Evolutionary conservation across 2,888 invertebrate genomes (phyloP).

Genomic region (Polymixis flavicincta): DNA sequence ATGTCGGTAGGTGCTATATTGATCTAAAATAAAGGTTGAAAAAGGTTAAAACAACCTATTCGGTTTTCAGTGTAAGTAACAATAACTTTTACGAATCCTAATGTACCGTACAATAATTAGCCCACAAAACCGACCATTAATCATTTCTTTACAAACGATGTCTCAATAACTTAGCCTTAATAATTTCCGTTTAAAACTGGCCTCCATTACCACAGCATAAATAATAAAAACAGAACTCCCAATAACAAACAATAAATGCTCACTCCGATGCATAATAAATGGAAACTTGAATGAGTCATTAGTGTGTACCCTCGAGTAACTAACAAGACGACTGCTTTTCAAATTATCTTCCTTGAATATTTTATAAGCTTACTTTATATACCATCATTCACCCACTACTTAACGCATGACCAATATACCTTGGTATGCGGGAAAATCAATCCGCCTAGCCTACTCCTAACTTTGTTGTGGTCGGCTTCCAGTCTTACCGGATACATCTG

Average conservation of each 20-base stretch:
- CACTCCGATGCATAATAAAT: slow-evolving; percentile 33
- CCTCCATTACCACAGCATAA: slow-evolving; percentile 13
- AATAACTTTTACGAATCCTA: neutral
- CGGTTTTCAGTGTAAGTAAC: too few species aligned
- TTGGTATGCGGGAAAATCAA: slow-evolving; percentile 2
- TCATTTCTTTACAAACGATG: neutral
- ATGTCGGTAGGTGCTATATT: too few species aligned
- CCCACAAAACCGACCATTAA: slow-evolving; percentile 8
- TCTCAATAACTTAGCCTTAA: slow-evolving; percentile 21
- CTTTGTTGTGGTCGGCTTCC: too few species aligned
- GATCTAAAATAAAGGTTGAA: too few species aligned
- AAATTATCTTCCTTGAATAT: slow-evolving; percentile 58
- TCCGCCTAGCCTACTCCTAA: too few species aligned
- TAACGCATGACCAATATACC: neutral
- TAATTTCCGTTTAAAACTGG: neutral
- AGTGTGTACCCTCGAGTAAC: slow-evolving; percentile 35
- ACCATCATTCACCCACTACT: slow-evolving; percentile 13
- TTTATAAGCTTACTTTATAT: slow-evolving; percentile 34
- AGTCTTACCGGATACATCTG: too few species aligned
- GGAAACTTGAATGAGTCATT: slow-evolving; percentile 53
- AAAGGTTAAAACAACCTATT: too few species aligned
- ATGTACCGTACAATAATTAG: neutral
- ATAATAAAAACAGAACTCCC: slow-evolving; percentile 23
- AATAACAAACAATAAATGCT: slow-evolving; percentile 9
- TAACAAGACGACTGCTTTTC: slow-evolving; percentile 48